Evolutionary conservation across 2,113 vertebrate genomes (phyloP).

Genomic region (Aix galericulata): DNA sequence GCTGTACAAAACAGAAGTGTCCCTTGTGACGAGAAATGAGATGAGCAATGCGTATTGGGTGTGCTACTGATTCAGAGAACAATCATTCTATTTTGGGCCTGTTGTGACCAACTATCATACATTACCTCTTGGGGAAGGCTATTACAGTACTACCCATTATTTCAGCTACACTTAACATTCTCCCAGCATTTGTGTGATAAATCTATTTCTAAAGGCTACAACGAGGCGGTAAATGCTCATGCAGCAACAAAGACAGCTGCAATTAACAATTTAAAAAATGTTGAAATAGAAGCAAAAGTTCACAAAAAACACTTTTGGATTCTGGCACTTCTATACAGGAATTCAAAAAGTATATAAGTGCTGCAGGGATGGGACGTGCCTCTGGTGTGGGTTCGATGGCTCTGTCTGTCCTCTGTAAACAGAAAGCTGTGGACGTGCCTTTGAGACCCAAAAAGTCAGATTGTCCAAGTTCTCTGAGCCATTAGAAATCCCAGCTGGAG

Average conservation of each 20-base stretch:
- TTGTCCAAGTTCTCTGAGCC: neutral
- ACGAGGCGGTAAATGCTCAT: neutral
- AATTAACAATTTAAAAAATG: conserved; percentile 21
- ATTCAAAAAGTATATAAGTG: neutral
- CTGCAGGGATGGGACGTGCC: neutral
- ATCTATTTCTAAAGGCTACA: conserved; percentile 53
- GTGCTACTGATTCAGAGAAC: conserved; percentile 40
- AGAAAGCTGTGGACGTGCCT: fast-evolving
- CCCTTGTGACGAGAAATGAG: conserved; percentile 26
- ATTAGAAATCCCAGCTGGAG: neutral
- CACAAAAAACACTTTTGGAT: neutral
- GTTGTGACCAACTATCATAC: conserved; percentile 11
- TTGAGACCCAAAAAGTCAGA: neutral
- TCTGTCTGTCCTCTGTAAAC: neutral
- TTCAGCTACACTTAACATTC: conserved; percentile 52
- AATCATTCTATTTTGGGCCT: conserved; percentile 48
- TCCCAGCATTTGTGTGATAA: conserved; percentile 45
- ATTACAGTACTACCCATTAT: conserved; percentile 45
- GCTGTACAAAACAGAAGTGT: conserved; percentile 27
- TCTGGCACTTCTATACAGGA: neutral
- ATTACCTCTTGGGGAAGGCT: conserved; percentile 13
- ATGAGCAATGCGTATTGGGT: neutral
- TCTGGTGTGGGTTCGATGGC: neutral
- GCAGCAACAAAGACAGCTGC: conserved; percentile 11
- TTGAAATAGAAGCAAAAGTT: conserved; percentile 29